A percentile compares a stretch with the other conserved stretches of the same genome.
Conservation (phyloP, 2,797 vertebrate species). For the Rhabdophis nuchalis region DNA sequence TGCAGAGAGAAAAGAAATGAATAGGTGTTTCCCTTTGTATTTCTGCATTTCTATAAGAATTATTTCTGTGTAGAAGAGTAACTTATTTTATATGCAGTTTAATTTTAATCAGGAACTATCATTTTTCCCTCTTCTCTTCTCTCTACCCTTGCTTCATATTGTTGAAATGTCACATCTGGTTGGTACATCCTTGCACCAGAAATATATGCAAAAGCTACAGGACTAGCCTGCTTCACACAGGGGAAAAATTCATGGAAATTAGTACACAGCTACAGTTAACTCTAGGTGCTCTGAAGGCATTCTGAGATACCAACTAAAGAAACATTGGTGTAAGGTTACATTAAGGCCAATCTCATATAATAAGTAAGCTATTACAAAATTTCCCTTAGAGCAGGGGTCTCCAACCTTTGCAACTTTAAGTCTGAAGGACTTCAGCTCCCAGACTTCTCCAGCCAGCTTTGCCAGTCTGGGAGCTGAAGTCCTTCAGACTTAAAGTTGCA, state of each 20-base stretch:
- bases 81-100: not conserved
- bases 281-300: not conserved
- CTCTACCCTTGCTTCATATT: not conserved
- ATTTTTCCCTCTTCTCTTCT: not conserved
- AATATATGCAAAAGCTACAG: not conserved
- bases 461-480: no score
- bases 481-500: no score
- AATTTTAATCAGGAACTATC: not conserved
- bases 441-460: no score
- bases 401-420: no score
- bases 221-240: not conserved
- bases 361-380: not conserved
- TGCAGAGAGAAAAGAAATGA: not conserved
- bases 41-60: not conserved
- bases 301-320: not conserved
- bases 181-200: not conserved
- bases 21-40: not conserved
- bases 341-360: not conserved
- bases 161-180: not conserved
- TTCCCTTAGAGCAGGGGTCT: no score
- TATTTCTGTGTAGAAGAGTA: not conserved
- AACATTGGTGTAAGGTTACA: not conserved
- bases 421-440: no score
- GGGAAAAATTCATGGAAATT: not conserved
- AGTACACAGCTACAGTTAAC: not conserved